Percentiles rank a stretch among this genome's conserved stretches.
Evolutionary conservation across 1,140 invertebrate genomes (phyloP).

Genomic region (Drosophila malerkotliana): DNA sequence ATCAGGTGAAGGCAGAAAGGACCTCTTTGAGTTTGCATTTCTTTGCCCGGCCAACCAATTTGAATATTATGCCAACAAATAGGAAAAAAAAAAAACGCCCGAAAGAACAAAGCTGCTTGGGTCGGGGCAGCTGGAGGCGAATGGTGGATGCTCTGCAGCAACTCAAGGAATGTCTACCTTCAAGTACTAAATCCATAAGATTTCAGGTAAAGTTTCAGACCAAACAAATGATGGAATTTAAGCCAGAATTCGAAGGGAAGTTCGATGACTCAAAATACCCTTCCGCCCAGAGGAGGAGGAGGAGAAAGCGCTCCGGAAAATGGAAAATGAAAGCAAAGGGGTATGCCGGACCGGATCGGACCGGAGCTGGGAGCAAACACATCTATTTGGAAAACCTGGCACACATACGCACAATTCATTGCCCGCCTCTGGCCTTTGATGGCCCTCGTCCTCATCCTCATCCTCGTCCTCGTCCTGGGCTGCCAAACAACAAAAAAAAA

Average conservation of each 20-base stretch:
- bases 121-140: neutral
- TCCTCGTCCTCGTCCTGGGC: neutral
- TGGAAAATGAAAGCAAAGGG: neutral
- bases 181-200: no score
- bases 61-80: constrained; percentile 62
- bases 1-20: constrained; percentile 29
- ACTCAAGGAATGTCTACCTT: no score
- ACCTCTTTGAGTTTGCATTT: constrained; percentile 78
- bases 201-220: no score
- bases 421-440: constrained; percentile 45
- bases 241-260: neutral
- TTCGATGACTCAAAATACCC: constrained; percentile 31
- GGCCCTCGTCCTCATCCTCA: neutral
- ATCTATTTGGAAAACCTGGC: constrained; percentile 35
- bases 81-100: constrained; percentile 18
- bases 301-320: constrained; percentile 34
- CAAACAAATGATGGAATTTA: neutral
- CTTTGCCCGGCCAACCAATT: constrained; percentile 73
- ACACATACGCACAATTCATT: constrained; percentile 2
- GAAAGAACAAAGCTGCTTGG: neutral
- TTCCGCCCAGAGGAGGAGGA: constrained; percentile 16
- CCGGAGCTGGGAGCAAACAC: constrained; percentile 1
- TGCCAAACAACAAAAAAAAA: constrained; percentile 24
- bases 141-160: neutral
- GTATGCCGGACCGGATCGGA: neutral